Base-by-base conservation (phyloP, 2,888 invertebrate species). In the Polia nebulosa region DNA sequence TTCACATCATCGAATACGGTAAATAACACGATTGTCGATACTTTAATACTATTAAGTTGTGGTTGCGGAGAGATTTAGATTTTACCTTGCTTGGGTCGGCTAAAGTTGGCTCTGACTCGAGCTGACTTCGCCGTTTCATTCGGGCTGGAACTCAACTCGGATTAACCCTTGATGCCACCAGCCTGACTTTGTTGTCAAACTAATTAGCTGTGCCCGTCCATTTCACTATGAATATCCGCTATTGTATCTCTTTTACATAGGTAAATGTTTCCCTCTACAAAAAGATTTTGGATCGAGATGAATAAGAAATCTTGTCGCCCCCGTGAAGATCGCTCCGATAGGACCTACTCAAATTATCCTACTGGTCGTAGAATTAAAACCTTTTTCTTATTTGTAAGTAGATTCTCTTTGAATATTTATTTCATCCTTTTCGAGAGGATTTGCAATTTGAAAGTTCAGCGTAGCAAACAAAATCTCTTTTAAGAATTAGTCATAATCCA, bases 401-500 rank as follows among this genome's bases (percentile, higher is more conserved):
- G 57, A 73, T 72, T 64, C 27, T 68, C 62, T 70, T 72, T 61
- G 65, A 75, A 80, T 80, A 72, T 76, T 82, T 80, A 69, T 78
- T 72, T 77, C 71, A 72, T 70, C 56, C 55, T 36, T 72, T 73
- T 61, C 49, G 29, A 57, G 52, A 62, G 65, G 67, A 75, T 79
- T 72, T 78, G 64, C 63, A 78, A 86, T 87, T 84, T 71, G 71
- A 69, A 64, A 82, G 80, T 80, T 82, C 72, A 83, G 79, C 73
- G 77, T 72, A 79, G 71, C 77, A 75, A 85, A 83, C 78, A 69
- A 84, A 90, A 88, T 88, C 86, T 86, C 84, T 84, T 87, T 86
- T 84, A 78, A 84, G 85, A 87, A 87, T 90, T 85, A 85, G 85
- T 85, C 79, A 87, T 89, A 87, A 90, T 90, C 85, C 85, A 73